phyloP scores from a whole-genome alignment of 2,888 invertebrate species.

The Macrophya annulata region DNA sequence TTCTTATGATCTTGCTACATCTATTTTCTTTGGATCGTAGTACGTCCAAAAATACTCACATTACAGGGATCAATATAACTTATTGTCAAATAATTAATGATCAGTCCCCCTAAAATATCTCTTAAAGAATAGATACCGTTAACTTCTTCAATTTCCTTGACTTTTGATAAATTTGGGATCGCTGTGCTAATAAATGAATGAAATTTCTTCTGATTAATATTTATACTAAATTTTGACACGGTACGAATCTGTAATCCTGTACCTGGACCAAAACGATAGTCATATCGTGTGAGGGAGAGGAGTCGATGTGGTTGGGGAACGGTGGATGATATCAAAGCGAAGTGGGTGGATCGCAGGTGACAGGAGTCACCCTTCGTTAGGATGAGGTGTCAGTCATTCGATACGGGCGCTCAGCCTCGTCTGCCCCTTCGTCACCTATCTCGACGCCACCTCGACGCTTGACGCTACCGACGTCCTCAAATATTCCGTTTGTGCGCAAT shows the following conservation, averaged over 20 bases:
- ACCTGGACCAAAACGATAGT: constrained; percentile 32
- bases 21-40: background rate
- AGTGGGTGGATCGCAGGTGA: constrained; percentile 60
- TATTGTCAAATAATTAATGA: background rate
- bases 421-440: constrained; percentile 58
- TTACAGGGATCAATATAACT: background rate
- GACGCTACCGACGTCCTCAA: constrained; percentile 57
- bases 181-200: background rate
- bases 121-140: too few species aligned
- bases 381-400: constrained; percentile 66
- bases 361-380: constrained; percentile 60
- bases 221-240: background rate
- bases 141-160: background rate
- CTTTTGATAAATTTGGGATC: background rate
- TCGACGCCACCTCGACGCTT: constrained; percentile 47
- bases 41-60: background rate
- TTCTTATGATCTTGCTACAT: background rate
- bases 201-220: background rate
- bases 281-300: constrained; percentile 31
- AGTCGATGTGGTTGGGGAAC: background rate
- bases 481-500: constrained; percentile 68
- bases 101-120: background rate
- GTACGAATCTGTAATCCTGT: background rate
- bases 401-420: constrained; percentile 65
- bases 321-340: constrained; percentile 52